Conservation (phyloP, 2,888 invertebrate genomes). For the Acleris literana region DNA sequence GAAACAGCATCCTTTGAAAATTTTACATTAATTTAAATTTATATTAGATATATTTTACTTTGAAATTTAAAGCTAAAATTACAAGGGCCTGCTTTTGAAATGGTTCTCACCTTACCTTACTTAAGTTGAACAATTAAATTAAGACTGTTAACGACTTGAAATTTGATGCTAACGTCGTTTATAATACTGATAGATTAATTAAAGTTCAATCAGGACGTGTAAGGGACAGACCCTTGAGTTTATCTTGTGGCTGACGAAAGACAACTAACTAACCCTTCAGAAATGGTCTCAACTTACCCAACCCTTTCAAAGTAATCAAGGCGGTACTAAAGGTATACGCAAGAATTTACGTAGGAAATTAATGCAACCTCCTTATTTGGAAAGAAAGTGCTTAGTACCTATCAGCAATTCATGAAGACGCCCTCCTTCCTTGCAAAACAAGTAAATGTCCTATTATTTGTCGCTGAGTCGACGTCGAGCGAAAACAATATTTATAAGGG, state of each 20-base stretch:
- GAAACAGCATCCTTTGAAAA: too few relatives aligned
- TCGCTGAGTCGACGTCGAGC: constrained; percentile 44
- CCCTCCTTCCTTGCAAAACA: constrained; percentile 51
- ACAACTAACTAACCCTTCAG: constrained; percentile 14
- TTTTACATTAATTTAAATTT: too few relatives aligned
- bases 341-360: constrained; percentile 39
- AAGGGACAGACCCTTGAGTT: constrained; percentile 15
- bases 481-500: constrained; percentile 45
- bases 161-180: too few relatives aligned
- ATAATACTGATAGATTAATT: neutral
- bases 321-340: too few relatives aligned
- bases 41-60: too few relatives aligned
- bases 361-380: constrained; percentile 66
- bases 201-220: constrained; percentile 1
- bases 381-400: constrained; percentile 59
- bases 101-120: too few relatives aligned
- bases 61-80: neutral
- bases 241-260: constrained; percentile 9
- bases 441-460: constrained; percentile 58
- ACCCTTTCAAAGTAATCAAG: constrained; percentile 21
- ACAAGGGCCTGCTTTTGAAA: constrained; percentile 1
- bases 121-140: too few relatives aligned
- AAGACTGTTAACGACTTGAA: too few relatives aligned
- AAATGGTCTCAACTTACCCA: constrained; percentile 35
- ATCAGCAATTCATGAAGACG: constrained; percentile 72